These are phyloP conservation scores for Esox masquinongy DNA, from an alignment of 2,797 vertebrate genomes.

Conservation along the genomic window DNA sequence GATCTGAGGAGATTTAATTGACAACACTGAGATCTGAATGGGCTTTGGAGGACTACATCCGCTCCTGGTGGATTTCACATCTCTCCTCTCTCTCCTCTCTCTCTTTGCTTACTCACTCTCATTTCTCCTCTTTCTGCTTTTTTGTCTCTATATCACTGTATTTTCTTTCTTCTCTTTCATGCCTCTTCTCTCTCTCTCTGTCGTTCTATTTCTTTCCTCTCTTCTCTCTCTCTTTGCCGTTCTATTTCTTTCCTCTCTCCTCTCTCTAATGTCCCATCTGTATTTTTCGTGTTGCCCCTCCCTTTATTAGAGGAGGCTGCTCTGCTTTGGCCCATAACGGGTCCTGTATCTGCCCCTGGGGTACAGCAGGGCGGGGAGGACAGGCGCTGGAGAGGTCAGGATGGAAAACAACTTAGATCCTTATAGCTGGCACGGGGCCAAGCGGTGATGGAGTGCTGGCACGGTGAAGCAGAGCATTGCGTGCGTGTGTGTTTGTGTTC, in stretches of 20 bases:
- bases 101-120: too few relatives aligned
- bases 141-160: constrained; percentile 2
- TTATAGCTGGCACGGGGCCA: constrained; percentile 52
- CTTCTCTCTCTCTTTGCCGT: background rate
- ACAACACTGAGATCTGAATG: background rate
- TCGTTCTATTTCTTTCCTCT: background rate
- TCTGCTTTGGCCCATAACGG: constrained; percentile 33
- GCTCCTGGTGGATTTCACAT: background rate
- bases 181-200: background rate
- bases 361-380: constrained; percentile 12
- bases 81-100: background rate
- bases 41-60: background rate
- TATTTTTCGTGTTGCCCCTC: constrained; percentile 19
- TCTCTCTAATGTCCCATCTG: constrained; percentile 3
- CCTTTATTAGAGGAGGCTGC: constrained; percentile 26
- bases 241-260: background rate
- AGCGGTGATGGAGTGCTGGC: constrained; percentile 64
- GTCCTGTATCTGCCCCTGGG: constrained; percentile 55
- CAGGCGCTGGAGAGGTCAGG: constrained; percentile 20
- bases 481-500: constrained; percentile 78
- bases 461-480: constrained; percentile 68
- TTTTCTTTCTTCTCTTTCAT: constrained; percentile 1
- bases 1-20: background rate
- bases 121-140: background rate
- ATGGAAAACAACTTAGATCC: constrained; percentile 66